Percentiles rank a stretch among this genome's conserved stretches.
Evolutionary conservation across 2,888 invertebrate genomes (phyloP).

Genomic region (Dicranocentrus wangi): DNA sequence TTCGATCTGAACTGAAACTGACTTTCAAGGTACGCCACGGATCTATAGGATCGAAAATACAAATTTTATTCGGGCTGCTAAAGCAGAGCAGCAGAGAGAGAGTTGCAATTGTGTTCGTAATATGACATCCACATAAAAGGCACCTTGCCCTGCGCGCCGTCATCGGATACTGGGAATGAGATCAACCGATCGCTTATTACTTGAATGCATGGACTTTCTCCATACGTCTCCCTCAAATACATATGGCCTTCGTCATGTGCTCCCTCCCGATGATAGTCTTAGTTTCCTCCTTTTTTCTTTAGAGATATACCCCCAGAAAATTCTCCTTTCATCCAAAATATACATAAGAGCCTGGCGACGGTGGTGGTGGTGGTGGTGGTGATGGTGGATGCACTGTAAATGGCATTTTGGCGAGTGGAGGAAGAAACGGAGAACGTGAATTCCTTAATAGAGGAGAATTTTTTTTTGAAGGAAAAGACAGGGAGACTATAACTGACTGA

Average conservation of each 20-base stretch:
- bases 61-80: constrained; percentile 48
- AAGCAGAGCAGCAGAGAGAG: constrained; percentile 18
- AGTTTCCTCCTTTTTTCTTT: neutral
- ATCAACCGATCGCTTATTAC: constrained; percentile 21
- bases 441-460: neutral
- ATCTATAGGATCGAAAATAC: constrained; percentile 27
- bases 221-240: neutral
- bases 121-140: constrained; percentile 21
- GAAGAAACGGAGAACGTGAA: neutral
- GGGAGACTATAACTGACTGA: too few species aligned
- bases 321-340: neutral
- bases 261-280: neutral
- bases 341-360: neutral
- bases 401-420: neutral
- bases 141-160: constrained; percentile 38
- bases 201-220: neutral
- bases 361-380: too few species aligned
- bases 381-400: neutral
- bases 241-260: constrained; percentile 6
- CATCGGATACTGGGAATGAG: constrained; percentile 27
- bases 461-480: too few species aligned
- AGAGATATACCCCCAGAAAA: neutral
- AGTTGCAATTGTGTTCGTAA: constrained; percentile 36
- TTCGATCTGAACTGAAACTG: constrained; percentile 51
- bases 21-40: constrained; percentile 47